Conservation (phyloP, 2,797 vertebrate species). For the Hypotaenidia philippensis region DNA sequence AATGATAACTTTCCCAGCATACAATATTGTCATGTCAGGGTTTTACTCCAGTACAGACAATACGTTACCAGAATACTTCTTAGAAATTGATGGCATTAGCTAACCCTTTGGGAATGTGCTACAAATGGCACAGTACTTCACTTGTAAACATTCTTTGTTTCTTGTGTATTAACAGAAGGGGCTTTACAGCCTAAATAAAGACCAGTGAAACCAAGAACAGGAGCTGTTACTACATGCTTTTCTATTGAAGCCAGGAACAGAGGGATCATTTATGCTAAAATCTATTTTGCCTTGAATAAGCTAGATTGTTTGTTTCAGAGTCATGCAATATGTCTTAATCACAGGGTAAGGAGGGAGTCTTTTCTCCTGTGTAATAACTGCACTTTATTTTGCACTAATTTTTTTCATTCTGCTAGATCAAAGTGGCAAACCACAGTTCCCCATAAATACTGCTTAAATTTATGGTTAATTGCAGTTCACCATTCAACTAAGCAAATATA, state of each 20-base stretch:
- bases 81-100: slow-evolving; percentile 18
- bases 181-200: slow-evolving; percentile 61
- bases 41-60: slow-evolving; percentile 16
- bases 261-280: slow-evolving; percentile 26
- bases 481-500: slow-evolving; percentile 58
- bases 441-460: slow-evolving; percentile 47
- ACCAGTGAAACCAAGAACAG: slow-evolving; percentile 29
- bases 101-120: slow-evolving; percentile 20
- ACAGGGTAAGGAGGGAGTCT: slow-evolving; percentile 9
- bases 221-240: slow-evolving; percentile 18
- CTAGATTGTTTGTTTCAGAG: slow-evolving; percentile 42
- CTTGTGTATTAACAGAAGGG: slow-evolving; percentile 56
- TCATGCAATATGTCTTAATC: slow-evolving; percentile 19
- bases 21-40: neutral
- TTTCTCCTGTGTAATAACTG: slow-evolving; percentile 9
- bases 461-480: slow-evolving; percentile 37
- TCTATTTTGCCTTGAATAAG: slow-evolving; percentile 24
- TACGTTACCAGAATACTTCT: neutral
- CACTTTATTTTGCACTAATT: slow-evolving; percentile 58
- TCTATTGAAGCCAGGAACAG: slow-evolving; percentile 26
- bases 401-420: slow-evolving; percentile 44
- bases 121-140: slow-evolving; percentile 24
- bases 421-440: slow-evolving; percentile 7
- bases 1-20: neutral
- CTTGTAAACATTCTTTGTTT: slow-evolving; percentile 42